These are phyloP conservation scores for Bombus fervidus DNA, from an alignment of 1,140 invertebrate genomes.

Conservation along the genomic window DNA sequence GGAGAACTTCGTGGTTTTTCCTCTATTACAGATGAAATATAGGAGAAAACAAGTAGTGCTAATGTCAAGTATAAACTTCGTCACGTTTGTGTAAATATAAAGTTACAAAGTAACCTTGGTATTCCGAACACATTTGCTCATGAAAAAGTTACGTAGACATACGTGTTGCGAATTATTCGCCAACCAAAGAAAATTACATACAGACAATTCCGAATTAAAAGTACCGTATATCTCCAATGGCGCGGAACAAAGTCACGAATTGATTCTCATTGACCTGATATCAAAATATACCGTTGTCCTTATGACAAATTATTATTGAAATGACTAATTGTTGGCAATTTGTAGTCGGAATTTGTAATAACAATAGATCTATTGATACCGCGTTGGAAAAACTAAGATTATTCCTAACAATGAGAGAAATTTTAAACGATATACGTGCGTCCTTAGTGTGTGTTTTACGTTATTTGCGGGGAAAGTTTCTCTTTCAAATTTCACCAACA, in stretches of 20 bases:
- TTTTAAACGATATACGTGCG: not conserved
- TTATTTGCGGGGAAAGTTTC: no score
- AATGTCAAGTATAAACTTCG: conserved; percentile 3
- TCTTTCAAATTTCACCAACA: no score
- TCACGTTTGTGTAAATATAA: not conserved
- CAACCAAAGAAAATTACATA: not conserved
- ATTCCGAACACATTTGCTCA: not conserved
- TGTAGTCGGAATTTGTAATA: not conserved
- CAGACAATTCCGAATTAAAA: conserved; percentile 11
- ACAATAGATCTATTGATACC: not conserved
- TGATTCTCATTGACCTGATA: conserved; percentile 6
- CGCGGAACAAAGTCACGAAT: conserved; percentile 25
- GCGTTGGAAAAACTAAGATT: not conserved
- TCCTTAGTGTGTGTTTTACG: no score
- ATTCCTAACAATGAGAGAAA: not conserved
- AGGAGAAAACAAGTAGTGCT: not conserved
- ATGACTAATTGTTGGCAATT: not conserved
- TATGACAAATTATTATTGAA: conserved; percentile 10
- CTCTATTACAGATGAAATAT: not conserved
- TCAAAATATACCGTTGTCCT: not conserved
- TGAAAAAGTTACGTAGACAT: not conserved
- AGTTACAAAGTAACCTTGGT: not conserved
- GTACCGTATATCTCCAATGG: conserved; percentile 17
- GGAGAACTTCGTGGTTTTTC: not conserved
- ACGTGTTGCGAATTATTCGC: not conserved